Evolutionary conservation across 1,140 invertebrate genomes (phyloP).

Genomic region (Stegodyphus dumicola): DNA sequence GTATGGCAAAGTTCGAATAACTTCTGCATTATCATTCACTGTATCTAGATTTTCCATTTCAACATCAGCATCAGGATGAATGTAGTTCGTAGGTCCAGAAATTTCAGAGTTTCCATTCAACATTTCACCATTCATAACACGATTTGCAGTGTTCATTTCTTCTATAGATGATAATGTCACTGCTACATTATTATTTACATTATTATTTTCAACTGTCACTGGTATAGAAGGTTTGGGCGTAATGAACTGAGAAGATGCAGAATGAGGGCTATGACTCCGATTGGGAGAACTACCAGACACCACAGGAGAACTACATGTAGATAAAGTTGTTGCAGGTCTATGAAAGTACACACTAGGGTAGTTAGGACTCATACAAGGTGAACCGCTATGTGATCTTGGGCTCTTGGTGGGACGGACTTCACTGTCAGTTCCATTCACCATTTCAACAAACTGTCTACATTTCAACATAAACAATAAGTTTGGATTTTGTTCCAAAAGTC

Average conservation of each 20-base stretch:
- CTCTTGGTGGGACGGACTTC: constrained; percentile 65
- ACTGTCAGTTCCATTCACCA: constrained; percentile 72
- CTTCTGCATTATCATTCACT: constrained; percentile 34
- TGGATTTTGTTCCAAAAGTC: constrained; percentile 86
- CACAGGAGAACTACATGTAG: constrained; percentile 34
- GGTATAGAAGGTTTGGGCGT: constrained; percentile 57
- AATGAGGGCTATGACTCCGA: constrained; percentile 42
- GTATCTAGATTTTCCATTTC: constrained; percentile 71
- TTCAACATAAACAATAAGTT: constrained; percentile 94
- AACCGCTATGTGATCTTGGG: constrained; percentile 63
- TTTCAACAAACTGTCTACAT: constrained; percentile 97
- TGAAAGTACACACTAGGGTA: constrained; percentile 54
- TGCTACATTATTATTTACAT: constrained; percentile 48
- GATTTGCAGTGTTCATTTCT: constrained; percentile 73
- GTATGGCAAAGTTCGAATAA: constrained; percentile 38
- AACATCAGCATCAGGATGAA: constrained; percentile 70
- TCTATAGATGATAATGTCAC: constrained; percentile 66
- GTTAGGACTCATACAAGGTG: constrained; percentile 64
- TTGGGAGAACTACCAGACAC: constrained; percentile 31
- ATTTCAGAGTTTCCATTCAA: constrained; percentile 65
- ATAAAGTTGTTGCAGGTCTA: constrained; percentile 11
- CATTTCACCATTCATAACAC: constrained; percentile 70
- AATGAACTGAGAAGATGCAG: constrained; percentile 44
- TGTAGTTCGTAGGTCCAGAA: constrained; percentile 23
- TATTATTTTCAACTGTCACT: constrained; percentile 44